Percentiles rank a stretch among this genome's conserved stretches.
Evolutionary conservation across 2,888 invertebrate species (phyloP).

Genomic region (Prosopocoilus inquinatus): DNA sequence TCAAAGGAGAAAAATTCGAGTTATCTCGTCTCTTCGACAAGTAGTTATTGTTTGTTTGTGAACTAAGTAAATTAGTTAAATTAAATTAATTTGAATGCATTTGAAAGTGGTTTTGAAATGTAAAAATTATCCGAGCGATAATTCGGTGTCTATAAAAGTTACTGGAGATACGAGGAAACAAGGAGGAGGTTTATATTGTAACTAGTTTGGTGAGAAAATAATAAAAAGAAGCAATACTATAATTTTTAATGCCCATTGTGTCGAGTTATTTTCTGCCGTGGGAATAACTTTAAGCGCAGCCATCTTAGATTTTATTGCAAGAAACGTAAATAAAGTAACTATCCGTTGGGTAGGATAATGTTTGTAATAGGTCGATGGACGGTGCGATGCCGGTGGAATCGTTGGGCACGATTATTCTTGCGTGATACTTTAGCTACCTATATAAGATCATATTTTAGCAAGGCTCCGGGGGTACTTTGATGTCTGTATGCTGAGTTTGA

Average conservation of each 20-base stretch:
- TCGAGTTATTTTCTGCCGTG: slow-evolving; percentile 24
- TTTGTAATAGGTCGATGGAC: too few species aligned
- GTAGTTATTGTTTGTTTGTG: too few species aligned
- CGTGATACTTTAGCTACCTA: slow-evolving; percentile 37
- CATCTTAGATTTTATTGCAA: slow-evolving; percentile 15
- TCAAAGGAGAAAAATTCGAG: too few species aligned
- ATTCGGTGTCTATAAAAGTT: slow-evolving; percentile 1
- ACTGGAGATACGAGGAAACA: slow-evolving; percentile 2
- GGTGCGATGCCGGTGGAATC: too few species aligned
- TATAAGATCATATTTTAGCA: slow-evolving; percentile 42
- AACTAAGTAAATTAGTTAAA: too few species aligned
- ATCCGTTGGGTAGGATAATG: slow-evolving; percentile 4
- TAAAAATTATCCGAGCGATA: neutral
- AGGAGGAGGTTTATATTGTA: slow-evolving; percentile 8
- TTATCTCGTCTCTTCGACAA: too few species aligned
- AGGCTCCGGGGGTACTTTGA: slow-evolving; percentile 37
- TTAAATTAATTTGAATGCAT: too few species aligned
- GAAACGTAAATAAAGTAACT: slow-evolving; percentile 17
- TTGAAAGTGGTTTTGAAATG: too few species aligned
- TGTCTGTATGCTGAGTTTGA: slow-evolving; percentile 37
- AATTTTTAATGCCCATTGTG: slow-evolving; percentile 31
- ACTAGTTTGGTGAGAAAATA: slow-evolving; percentile 23
- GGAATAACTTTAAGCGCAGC: slow-evolving; percentile 23
- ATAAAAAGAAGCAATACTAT: slow-evolving; percentile 26
- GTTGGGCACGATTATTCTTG: slow-evolving; percentile 40